These are phyloP conservation scores for Orchesellides sinensis DNA, from an alignment of 2,888 invertebrate species.

Conservation along the genomic window DNA sequence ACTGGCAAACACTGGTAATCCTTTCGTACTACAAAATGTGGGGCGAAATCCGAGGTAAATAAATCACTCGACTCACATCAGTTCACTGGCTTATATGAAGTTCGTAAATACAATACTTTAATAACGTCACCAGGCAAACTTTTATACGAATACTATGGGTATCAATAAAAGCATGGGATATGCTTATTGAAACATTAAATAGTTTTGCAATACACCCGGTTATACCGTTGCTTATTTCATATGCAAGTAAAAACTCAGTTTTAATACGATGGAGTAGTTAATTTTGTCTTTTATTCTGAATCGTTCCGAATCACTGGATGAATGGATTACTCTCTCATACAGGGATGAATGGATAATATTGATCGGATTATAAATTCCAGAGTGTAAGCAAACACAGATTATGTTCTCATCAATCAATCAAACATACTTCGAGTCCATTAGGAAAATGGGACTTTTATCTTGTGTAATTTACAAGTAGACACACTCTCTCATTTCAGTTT, in stretches of 20 bases:
- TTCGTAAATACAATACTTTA: too few relatives aligned
- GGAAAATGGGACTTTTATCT: slow-evolving; percentile 53
- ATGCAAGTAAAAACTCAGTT: slow-evolving; percentile 1
- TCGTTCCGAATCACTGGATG: slow-evolving; percentile 16
- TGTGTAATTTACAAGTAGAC: slow-evolving; percentile 4
- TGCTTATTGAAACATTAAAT: too few relatives aligned
- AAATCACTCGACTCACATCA: slow-evolving; percentile 6
- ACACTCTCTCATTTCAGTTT: neutral
- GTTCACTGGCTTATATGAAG: too few relatives aligned
- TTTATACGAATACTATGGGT: too few relatives aligned
- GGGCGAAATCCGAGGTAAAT: neutral
- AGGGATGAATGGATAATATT: slow-evolving; percentile 42
- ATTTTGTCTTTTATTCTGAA: too few relatives aligned
- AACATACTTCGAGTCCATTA: slow-evolving; percentile 62
- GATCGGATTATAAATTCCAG: slow-evolving; percentile 61
- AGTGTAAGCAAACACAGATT: slow-evolving; percentile 56
- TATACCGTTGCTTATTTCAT: too few relatives aligned
- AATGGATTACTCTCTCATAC: neutral
- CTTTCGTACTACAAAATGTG: neutral
- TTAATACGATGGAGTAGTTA: too few relatives aligned
- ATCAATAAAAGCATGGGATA: too few relatives aligned
- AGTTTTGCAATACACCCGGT: too few relatives aligned
- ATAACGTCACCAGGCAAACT: too few relatives aligned
- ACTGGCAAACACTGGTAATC: neutral
- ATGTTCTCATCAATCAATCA: slow-evolving; percentile 67